phyloP scores from a whole-genome alignment of 2,888 invertebrate species.

The Cantharis flavilabris region DNA sequence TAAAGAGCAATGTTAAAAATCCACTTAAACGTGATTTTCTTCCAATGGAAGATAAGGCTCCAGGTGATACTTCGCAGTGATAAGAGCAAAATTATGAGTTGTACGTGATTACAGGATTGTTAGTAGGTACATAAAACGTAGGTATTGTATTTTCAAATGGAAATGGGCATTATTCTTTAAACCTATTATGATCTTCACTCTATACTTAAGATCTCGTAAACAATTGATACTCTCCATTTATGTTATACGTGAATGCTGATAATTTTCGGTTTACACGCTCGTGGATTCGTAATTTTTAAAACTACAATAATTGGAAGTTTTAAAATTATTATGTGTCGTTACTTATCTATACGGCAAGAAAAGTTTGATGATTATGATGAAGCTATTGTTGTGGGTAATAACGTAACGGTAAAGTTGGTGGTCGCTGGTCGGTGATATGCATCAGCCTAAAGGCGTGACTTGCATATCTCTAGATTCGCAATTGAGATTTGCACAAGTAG shows the following conservation, averaged over 20 bases:
- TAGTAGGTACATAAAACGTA: not conserved
- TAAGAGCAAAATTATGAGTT: not conserved
- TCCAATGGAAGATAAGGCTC: not conserved
- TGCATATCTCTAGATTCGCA: slow-evolving; percentile 37
- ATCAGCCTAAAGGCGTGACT: slow-evolving; percentile 36
- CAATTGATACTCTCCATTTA: not conserved
- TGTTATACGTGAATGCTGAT: not conserved
- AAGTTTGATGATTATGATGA: slow-evolving; percentile 30
- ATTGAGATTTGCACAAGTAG: slow-evolving; percentile 36
- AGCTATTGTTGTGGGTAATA: slow-evolving; percentile 39
- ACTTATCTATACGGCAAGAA: not conserved
- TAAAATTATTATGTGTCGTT: not conserved
- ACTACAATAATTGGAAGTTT: not conserved
- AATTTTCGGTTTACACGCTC: not conserved
- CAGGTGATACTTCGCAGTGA: not conserved
- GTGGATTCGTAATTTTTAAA: not conserved
- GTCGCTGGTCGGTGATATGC: slow-evolving; percentile 34
- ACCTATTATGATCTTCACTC: not conserved
- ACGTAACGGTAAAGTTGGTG: slow-evolving; percentile 36
- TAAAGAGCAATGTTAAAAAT: no score
- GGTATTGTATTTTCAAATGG: not conserved
- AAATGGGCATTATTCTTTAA: not conserved
- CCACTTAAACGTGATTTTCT: not conserved
- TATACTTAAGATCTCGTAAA: not conserved
- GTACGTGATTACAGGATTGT: not conserved